Evolutionary conservation across 1,140 invertebrate genomes (phyloP).

Genomic region (Colletes gigas): DNA sequence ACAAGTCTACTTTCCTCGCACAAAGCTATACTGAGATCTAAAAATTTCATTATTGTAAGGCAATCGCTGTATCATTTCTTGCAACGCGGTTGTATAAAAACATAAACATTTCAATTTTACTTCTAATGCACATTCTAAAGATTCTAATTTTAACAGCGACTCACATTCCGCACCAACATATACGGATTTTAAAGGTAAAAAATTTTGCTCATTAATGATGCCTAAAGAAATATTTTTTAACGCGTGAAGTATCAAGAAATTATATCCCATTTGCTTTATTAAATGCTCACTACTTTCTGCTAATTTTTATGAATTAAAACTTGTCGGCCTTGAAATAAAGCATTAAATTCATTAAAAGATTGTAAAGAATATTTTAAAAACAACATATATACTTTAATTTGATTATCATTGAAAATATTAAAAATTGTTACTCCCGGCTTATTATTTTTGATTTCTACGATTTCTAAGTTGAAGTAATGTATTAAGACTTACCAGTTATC

Average conservation of each 20-base stretch:
- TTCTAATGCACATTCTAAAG: neutral
- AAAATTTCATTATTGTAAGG: no score
- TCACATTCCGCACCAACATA: conserved; percentile 15
- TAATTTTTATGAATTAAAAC: conserved; percentile 32
- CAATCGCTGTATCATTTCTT: no score
- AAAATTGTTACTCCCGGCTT: no score
- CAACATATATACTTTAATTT: no score
- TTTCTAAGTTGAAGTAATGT: neutral
- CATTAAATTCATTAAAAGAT: conserved; percentile 7
- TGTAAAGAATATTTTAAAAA: no score
- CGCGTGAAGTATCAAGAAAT: conserved; percentile 1
- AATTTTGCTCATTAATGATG: neutral
- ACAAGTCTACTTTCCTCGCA: conserved; percentile 9
- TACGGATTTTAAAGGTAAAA: conserved; percentile 2
- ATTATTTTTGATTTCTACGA: neutral
- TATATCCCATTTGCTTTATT: conserved; percentile 24
- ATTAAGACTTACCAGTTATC: neutral
- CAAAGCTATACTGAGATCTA: conserved; percentile 14
- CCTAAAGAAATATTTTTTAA: conserved; percentile 5
- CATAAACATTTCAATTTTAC: conserved; percentile 17
- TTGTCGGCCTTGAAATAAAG: conserved; percentile 8
- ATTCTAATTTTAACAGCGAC: conserved; percentile 4
- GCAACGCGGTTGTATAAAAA: conserved; percentile 26
- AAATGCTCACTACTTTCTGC: conserved; percentile 21
- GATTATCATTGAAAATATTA: no score